Percentiles rank a stretch among this genome's conserved stretches.
phyloP scores from a whole-genome alignment of 1,140 invertebrate species.

The Semibalanus balanoides region DNA sequence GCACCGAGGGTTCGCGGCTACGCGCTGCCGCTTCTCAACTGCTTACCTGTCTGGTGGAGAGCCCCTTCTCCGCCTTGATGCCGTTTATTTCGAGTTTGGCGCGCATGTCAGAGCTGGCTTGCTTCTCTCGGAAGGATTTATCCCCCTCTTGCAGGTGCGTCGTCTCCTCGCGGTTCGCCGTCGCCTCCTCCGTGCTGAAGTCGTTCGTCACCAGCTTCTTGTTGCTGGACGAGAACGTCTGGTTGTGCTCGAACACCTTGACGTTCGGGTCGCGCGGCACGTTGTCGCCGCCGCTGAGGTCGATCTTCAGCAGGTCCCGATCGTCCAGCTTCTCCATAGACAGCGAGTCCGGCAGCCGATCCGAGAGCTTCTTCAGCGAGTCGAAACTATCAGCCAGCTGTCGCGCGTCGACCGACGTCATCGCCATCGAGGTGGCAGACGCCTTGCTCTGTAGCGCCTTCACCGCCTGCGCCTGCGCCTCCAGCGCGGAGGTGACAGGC shows the following conservation, averaged over 20 bases:
- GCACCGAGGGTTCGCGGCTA: no score
- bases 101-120: constrained; percentile 39
- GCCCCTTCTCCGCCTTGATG: constrained; percentile 55
- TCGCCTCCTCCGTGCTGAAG: constrained; percentile 55
- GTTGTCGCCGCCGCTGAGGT: not conserved
- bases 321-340: not conserved
- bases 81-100: constrained; percentile 52
- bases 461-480: not conserved
- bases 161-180: constrained; percentile 59
- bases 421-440: not conserved
- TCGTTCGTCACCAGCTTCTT: constrained; percentile 52
- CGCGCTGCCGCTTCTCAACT: no score
- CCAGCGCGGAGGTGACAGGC: not conserved
- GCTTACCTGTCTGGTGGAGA: constrained; percentile 51
- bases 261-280: not conserved
- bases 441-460: not conserved
- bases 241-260: not conserved
- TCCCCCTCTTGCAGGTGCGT: constrained; percentile 61
- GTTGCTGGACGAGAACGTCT: constrained; percentile 9
- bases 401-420: not conserved
- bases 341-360: not conserved
- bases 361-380: not conserved
- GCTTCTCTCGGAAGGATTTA: constrained; percentile 59
- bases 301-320: not conserved
- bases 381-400: not conserved